These are phyloP conservation scores for Porphyrio hochstetteri DNA, from an alignment of 2,113 vertebrate genomes.

Conservation along the genomic window DNA sequence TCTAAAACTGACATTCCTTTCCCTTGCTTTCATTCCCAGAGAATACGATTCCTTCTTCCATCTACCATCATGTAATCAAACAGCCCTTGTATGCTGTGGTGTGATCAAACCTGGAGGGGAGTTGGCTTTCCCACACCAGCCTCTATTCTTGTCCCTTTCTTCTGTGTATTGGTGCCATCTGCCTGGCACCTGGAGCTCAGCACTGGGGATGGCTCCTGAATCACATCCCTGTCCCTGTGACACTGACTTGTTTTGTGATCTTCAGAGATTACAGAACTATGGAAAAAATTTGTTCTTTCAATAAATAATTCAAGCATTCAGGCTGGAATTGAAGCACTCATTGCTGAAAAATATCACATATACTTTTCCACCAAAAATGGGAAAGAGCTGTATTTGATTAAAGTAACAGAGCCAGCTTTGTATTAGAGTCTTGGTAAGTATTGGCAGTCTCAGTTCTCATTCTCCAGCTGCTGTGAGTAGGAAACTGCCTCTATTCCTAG, in stretches of 20 bases:
- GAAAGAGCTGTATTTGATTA: neutral
- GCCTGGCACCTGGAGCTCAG: neutral
- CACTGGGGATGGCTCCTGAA: neutral
- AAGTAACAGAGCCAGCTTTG: neutral
- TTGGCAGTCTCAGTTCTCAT: neutral
- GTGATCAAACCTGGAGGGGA: neutral
- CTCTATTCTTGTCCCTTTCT: neutral
- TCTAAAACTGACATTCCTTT: neutral
- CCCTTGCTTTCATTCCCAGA: neutral
- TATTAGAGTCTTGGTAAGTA: neutral
- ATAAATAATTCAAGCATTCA: neutral
- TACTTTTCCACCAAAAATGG: neutral
- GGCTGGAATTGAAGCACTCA: neutral
- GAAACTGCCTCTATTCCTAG: neutral
- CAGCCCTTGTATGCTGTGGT: neutral
- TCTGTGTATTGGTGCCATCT: neutral
- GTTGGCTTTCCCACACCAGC: neutral
- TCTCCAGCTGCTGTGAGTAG: neutral
- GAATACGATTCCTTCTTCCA: neutral
- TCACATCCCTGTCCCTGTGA: neutral
- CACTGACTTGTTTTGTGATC: neutral
- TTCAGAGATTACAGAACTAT: neutral
- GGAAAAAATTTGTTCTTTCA: neutral
- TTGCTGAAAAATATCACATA: neutral
- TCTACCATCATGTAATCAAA: neutral